A percentile compares a stretch with the other conserved stretches of the same genome.
These are phyloP conservation scores for Torymus tubicola DNA, from an alignment of 2,888 invertebrate species.

Conservation along the genomic window DNA sequence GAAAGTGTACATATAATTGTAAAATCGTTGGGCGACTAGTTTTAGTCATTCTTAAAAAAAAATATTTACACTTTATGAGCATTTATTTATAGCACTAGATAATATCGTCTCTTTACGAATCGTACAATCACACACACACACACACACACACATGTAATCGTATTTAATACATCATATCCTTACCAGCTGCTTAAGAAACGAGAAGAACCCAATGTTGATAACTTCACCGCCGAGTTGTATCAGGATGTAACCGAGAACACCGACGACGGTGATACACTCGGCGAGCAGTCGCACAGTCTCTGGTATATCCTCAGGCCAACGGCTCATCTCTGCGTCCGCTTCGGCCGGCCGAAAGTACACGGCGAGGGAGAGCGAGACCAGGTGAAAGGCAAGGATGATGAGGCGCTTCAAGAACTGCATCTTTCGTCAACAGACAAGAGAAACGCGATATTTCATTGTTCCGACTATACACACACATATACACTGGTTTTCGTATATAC, in stretches of 20 bases:
- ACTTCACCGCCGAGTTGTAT: slow-evolving; percentile 97
- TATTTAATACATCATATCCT: slow-evolving; percentile 62
- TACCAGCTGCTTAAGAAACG: slow-evolving; percentile 95
- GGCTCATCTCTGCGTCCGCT: slow-evolving; percentile 78
- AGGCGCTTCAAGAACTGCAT: slow-evolving; percentile 95
- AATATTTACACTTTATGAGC: too few species aligned
- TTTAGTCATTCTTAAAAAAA: too few species aligned
- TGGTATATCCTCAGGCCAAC: slow-evolving; percentile 78
- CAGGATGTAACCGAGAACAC: slow-evolving; percentile 91
- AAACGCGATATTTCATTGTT: slow-evolving; percentile 50
- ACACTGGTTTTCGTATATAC: too few species aligned
- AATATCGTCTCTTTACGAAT: too few species aligned
- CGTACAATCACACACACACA: too few species aligned
- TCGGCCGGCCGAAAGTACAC: slow-evolving; percentile 92
- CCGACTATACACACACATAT: background rate
- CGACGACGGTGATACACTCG: slow-evolving; percentile 90
- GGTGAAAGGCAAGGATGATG: slow-evolving; percentile 90
- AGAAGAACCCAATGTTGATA: slow-evolving; percentile 92
- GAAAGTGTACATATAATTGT: too few species aligned
- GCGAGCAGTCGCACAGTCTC: slow-evolving; percentile 76
- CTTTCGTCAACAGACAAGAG: slow-evolving; percentile 75
- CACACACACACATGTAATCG: too few species aligned
- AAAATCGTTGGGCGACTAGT: too few species aligned
- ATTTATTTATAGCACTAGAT: too few species aligned
- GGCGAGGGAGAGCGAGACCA: slow-evolving; percentile 91